phyloP scores from a whole-genome alignment of 2,113 vertebrate species.

The Datnioides undecimradiatus region DNA sequence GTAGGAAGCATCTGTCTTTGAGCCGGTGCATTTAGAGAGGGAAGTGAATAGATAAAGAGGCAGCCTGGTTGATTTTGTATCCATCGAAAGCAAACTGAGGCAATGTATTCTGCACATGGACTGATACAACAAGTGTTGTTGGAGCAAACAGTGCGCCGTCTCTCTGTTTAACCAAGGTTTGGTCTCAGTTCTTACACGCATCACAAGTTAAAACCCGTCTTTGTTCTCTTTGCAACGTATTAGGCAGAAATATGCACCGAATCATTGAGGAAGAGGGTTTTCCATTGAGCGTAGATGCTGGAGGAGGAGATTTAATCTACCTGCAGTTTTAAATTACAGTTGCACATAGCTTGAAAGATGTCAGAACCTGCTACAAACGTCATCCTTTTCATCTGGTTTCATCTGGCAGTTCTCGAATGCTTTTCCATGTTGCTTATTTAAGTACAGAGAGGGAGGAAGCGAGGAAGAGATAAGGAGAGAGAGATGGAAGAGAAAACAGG shows the following conservation, averaged over 20 bases:
- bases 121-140: background rate
- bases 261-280: background rate
- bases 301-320: constrained; percentile 11
- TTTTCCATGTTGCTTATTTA: background rate
- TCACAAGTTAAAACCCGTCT: background rate
- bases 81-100: constrained; percentile 4
- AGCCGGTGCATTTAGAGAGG: constrained; percentile 7
- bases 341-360: background rate
- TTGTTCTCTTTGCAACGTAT: background rate
- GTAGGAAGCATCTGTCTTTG: constrained; percentile 38
- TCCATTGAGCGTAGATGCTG: background rate
- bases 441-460: background rate
- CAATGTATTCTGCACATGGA: constrained; percentile 6
- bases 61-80: background rate
- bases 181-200: background rate
- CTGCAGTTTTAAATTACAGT: background rate
- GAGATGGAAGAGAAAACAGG: background rate
- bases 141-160: background rate
- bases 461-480: background rate
- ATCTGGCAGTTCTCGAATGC: background rate
- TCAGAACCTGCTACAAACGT: background rate
- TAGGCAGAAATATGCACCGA: background rate
- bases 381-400: background rate
- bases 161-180: background rate
- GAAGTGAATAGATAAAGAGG: constrained; percentile 15